Evolutionary conservation across 2,113 vertebrate species (phyloP).

Genomic region (Callocephalon fimbriatum): DNA sequence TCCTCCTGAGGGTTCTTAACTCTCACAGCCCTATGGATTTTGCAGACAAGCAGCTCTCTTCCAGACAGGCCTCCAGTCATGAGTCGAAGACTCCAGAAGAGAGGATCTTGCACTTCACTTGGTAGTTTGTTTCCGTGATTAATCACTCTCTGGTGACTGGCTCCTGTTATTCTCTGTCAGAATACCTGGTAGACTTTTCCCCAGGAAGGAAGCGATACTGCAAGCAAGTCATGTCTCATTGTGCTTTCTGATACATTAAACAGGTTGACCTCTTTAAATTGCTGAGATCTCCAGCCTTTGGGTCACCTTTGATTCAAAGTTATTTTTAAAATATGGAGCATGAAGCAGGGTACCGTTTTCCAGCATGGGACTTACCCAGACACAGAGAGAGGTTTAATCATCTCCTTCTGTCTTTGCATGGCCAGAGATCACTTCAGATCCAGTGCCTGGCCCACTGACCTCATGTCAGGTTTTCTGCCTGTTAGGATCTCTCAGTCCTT

Average conservation of each 20-base stretch:
- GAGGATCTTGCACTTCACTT: slow-evolving; percentile 15
- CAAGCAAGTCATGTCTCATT: slow-evolving; percentile 22
- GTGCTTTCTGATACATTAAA: slow-evolving; percentile 45
- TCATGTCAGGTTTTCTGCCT: background rate
- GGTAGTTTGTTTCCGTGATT: slow-evolving; percentile 35
- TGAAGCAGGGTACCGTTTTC: background rate
- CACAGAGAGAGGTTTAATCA: background rate
- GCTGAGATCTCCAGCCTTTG: slow-evolving; percentile 18
- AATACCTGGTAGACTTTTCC: slow-evolving; percentile 31
- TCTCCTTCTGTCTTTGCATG: background rate
- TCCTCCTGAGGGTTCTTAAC: background rate
- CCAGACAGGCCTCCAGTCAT: background rate
- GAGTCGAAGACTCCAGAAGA: slow-evolving; percentile 44
- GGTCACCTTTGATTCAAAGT: slow-evolving; percentile 38
- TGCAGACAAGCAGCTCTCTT: background rate
- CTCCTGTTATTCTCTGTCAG: slow-evolving; percentile 23
- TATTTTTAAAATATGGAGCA: slow-evolving; percentile 43
- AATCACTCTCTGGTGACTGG: slow-evolving; percentile 34
- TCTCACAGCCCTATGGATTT: background rate
- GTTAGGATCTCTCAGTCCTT: background rate
- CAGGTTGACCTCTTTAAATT: slow-evolving; percentile 50
- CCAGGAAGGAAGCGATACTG: background rate
- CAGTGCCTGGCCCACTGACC: background rate
- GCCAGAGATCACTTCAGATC: background rate
- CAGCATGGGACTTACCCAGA: background rate